A percentile compares a stretch with the other conserved stretches of the same genome.
Conservation (phyloP, 1,140 invertebrate species). For the Thaumetopoea pityocampa region DNA sequence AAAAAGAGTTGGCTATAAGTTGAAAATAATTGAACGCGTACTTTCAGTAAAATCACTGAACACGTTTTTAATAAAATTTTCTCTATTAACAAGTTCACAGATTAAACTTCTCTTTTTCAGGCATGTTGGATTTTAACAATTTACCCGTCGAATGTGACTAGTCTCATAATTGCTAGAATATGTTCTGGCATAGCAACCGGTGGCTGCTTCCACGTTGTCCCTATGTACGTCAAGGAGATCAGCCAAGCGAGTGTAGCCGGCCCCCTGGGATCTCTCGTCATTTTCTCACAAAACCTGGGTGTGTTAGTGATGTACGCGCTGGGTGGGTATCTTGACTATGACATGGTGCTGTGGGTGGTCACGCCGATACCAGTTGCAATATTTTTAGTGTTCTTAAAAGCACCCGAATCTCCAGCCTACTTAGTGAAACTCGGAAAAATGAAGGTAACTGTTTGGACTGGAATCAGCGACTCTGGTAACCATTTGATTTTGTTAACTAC, state of each 20-base stretch:
- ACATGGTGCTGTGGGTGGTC: slow-evolving; percentile 18
- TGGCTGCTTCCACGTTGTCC: slow-evolving; percentile 17
- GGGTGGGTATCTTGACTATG: slow-evolving; percentile 71
- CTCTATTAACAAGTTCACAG: too few relatives aligned
- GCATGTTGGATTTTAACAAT: slow-evolving; percentile 25
- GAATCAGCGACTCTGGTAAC: neutral
- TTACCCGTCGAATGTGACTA: slow-evolving; percentile 3
- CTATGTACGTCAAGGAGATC: slow-evolving; percentile 26
- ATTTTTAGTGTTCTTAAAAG: slow-evolving; percentile 6
- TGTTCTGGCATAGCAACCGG: slow-evolving; percentile 18
- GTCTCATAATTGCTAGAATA: slow-evolving; percentile 20
- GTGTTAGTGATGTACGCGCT: slow-evolving; percentile 67
- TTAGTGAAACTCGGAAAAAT: slow-evolving; percentile 17
- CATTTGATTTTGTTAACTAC: neutral
- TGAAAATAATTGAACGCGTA: too few relatives aligned
- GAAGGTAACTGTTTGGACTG: slow-evolving; percentile 5
- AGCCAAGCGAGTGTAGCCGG: slow-evolving; percentile 22
- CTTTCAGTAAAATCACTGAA: too few relatives aligned
- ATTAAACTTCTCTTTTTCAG: slow-evolving; percentile 23
- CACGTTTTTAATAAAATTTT: too few relatives aligned
- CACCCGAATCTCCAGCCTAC: slow-evolving; percentile 21
- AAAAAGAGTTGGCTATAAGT: too few relatives aligned
- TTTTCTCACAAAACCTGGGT: slow-evolving; percentile 18
- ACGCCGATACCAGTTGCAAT: slow-evolving; percentile 2
- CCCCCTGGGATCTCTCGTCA: slow-evolving; percentile 10